Evolutionary conservation across 2,113 vertebrate genomes (phyloP).

Genomic region (Hippocampus zosterae): DNA sequence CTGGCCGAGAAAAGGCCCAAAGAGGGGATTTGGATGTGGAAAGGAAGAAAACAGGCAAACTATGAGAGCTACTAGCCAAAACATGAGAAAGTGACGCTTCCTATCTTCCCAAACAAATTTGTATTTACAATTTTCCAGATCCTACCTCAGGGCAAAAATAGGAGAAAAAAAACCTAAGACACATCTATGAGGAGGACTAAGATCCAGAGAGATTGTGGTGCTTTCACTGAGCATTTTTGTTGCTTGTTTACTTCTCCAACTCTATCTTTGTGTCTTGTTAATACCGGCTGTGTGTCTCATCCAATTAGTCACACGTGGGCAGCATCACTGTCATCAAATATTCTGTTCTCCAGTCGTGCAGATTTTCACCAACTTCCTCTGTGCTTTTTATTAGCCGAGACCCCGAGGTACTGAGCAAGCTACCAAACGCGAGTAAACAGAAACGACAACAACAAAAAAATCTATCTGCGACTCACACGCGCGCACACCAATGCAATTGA

Average conservation of each 20-base stretch:
- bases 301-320: neutral
- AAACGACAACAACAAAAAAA: too few species aligned
- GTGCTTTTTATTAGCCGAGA: too few species aligned
- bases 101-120: neutral
- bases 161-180: neutral
- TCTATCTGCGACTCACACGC: too few species aligned
- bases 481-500: too few species aligned
- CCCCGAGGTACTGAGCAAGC: too few species aligned
- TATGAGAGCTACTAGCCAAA: conserved; percentile 6
- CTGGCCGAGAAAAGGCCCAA: neutral
- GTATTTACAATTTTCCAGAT: neutral
- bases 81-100: neutral
- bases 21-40: conserved; percentile 1
- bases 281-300: neutral
- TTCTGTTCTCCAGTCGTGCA: neutral
- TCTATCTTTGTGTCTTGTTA: neutral
- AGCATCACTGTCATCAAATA: neutral
- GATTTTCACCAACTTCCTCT: neutral
- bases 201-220: neutral
- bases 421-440: neutral
- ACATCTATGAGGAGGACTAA: neutral
- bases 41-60: conserved; percentile 4
- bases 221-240: neutral
- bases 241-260: neutral
- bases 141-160: neutral